Percentiles rank a stretch among this genome's conserved stretches.
Conservation (phyloP, 2,113 vertebrate genomes). For the Xenus cinereus region DNA sequence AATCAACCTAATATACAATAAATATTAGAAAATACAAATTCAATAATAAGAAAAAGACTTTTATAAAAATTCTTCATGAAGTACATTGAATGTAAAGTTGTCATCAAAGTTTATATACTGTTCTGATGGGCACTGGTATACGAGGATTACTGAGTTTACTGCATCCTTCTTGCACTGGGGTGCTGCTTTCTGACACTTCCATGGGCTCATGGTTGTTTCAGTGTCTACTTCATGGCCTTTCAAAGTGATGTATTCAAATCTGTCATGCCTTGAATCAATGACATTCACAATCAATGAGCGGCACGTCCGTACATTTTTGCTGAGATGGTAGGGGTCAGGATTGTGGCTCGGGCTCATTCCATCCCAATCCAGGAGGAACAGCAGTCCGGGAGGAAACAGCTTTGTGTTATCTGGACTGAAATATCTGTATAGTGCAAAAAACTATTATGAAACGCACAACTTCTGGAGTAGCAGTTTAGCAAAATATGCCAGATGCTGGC, state of each 20-base stretch:
- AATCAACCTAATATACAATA: background rate
- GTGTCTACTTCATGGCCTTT: background rate
- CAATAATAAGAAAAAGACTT: background rate
- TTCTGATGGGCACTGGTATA: background rate
- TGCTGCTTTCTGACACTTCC: background rate
- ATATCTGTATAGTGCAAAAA: background rate
- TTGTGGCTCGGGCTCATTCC: background rate
- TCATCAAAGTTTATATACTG: background rate
- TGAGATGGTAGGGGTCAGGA: background rate
- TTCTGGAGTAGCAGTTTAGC: background rate
- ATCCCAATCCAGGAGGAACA: background rate
- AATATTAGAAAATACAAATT: background rate
- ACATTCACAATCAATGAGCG: rapidly evolving
- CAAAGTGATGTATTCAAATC: background rate
- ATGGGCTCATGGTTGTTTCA: background rate
- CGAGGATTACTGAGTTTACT: background rate
- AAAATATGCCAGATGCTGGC: background rate
- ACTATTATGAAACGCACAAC: background rate
- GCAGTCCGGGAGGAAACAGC: background rate
- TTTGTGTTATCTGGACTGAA: background rate
- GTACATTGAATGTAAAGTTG: background rate
- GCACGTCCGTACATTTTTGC: background rate
- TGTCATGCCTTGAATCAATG: background rate
- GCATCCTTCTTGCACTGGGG: background rate
- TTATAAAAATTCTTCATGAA: background rate